phyloP scores from a whole-genome alignment of 2,113 vertebrate genomes.

The Ranitomeya variabilis region DNA sequence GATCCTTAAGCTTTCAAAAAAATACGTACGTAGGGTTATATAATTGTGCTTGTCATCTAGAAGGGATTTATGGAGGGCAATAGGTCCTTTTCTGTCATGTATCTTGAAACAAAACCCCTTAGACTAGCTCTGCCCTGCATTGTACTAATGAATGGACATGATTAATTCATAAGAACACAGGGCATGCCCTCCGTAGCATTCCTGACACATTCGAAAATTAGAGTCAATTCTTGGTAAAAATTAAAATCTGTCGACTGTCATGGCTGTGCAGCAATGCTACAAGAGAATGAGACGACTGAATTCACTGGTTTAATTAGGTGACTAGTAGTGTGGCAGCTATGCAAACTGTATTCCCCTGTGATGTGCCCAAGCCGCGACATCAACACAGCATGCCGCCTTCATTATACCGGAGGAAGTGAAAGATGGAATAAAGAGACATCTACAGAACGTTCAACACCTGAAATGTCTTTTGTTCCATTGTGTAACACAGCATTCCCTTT shows the following conservation, averaged over 20 bases:
- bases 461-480: constrained; percentile 15
- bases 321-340: constrained; percentile 21
- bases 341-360: constrained; percentile 23
- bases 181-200: background rate
- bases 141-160: background rate
- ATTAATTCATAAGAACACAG: background rate
- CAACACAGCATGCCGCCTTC: constrained; percentile 8
- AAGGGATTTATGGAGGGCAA: background rate
- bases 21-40: background rate
- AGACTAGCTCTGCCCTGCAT: background rate
- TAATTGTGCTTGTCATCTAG: background rate
- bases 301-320: constrained; percentile 28
- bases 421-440: background rate
- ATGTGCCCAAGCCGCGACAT: background rate
- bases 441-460: background rate
- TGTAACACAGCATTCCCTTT: background rate
- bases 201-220: constrained; percentile 2
- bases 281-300: background rate
- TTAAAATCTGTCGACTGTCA: background rate
- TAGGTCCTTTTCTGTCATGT: background rate
- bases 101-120: background rate
- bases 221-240: background rate
- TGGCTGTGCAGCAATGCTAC: background rate
- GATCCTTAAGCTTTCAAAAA: background rate
- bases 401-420: background rate